These are phyloP conservation scores for Eupithecia exiguata DNA, from an alignment of 2,888 invertebrate genomes.

Conservation along the genomic window DNA sequence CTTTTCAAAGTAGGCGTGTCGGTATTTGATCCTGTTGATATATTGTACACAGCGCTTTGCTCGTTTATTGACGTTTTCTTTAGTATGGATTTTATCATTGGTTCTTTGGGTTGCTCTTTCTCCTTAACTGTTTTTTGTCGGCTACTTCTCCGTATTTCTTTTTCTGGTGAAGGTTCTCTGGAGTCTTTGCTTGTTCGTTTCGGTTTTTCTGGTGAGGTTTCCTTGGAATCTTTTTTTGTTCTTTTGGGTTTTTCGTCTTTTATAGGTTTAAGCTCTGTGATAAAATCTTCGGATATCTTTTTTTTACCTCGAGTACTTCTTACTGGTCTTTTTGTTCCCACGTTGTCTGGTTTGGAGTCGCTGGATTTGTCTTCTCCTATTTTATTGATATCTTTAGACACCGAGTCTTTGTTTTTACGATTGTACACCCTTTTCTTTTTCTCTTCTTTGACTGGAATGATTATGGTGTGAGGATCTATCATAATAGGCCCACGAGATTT, in stretches of 20 bases:
- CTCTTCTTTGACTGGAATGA: conserved; percentile 26
- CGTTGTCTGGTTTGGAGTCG: conserved; percentile 28
- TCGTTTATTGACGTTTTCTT: conserved; percentile 53
- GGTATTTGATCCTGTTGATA: conserved; percentile 59
- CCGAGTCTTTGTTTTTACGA: conserved; percentile 28
- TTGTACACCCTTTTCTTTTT: conserved; percentile 29
- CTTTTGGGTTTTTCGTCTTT: conserved; percentile 15
- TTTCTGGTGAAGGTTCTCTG: conserved; percentile 47
- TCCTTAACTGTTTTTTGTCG: conserved; percentile 55
- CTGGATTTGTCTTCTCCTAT: conserved; percentile 22
- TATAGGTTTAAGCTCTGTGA: conserved; percentile 38
- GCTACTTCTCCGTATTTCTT: conserved; percentile 63
- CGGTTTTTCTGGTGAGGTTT: not conserved
- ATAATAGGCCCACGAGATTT: conserved; percentile 28
- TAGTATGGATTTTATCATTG: conserved; percentile 46
- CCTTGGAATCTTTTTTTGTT: not conserved
- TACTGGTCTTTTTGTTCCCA: conserved; percentile 27
- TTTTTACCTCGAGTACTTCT: conserved; percentile 50
- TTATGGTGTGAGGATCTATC: conserved; percentile 31
- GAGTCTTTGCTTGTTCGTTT: conserved; percentile 34
- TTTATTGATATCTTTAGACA: conserved; percentile 15
- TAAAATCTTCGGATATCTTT: conserved; percentile 47
- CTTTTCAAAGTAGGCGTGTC: conserved; percentile 62
- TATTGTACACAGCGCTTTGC: conserved; percentile 65
- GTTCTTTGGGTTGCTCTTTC: conserved; percentile 45